Conservation (phyloP, 2,888 invertebrate species). For the Liodrosophila aerea region DNA sequence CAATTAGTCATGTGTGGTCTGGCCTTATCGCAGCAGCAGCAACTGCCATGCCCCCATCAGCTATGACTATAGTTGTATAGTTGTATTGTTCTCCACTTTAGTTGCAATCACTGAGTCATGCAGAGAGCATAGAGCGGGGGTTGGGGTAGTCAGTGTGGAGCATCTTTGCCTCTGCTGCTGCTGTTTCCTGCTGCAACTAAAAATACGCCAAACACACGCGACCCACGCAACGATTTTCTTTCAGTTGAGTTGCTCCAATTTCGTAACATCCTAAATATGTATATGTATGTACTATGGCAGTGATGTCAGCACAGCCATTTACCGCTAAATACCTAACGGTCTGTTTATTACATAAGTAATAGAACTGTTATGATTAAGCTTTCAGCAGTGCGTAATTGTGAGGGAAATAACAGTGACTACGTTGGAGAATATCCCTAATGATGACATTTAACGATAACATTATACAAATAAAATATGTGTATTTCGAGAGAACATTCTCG, state of each 20-base stretch:
- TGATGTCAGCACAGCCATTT: constrained; percentile 4
- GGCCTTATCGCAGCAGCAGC: neutral
- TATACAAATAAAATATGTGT: too few relatives aligned
- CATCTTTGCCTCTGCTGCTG: neutral
- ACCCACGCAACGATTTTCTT: constrained; percentile 69
- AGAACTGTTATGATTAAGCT: too few relatives aligned
- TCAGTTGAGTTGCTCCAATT: constrained; percentile 63
- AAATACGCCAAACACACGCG: constrained; percentile 53
- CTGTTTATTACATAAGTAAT: too few relatives aligned
- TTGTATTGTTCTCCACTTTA: constrained; percentile 20
- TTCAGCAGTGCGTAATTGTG: too few relatives aligned
- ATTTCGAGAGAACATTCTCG: too few relatives aligned
- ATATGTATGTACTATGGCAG: constrained; percentile 9
- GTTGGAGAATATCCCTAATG: too few relatives aligned
- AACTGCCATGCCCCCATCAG: neutral
- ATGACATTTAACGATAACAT: too few relatives aligned
- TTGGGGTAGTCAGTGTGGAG: too few relatives aligned
- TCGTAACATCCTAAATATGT: constrained; percentile 51
- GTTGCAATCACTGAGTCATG: constrained; percentile 34
- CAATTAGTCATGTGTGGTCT: constrained; percentile 56
- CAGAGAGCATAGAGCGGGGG: neutral
- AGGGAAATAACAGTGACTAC: too few relatives aligned
- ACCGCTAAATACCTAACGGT: neutral
- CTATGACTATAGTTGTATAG: neutral
- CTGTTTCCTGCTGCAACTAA: constrained; percentile 56